Evolutionary conservation across 2,113 vertebrate species (phyloP).

Genomic region (Dromas ardeola): DNA sequence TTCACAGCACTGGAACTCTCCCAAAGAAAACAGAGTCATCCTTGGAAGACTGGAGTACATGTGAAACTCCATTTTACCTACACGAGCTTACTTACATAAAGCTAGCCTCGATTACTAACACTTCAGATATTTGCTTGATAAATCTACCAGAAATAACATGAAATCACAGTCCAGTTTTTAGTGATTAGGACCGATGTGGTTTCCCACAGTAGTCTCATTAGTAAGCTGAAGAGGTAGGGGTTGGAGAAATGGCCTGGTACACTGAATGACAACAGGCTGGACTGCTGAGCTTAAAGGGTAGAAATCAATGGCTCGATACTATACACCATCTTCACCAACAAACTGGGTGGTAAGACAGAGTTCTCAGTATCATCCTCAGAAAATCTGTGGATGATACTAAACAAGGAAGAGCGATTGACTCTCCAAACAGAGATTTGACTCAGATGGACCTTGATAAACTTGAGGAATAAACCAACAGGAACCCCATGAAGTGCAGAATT

Average conservation of each 20-base stretch:
- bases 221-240: neutral
- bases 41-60: neutral
- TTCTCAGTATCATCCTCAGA: neutral
- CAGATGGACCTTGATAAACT: neutral
- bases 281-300: neutral
- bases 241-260: neutral
- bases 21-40: neutral
- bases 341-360: neutral
- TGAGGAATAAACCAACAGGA: neutral
- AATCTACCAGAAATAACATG: neutral
- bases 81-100: neutral
- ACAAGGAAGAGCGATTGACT: neutral
- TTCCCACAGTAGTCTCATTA: neutral
- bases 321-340: neutral
- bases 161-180: neutral
- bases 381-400: neutral
- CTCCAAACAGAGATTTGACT: neutral
- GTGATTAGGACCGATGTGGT: neutral
- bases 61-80: neutral
- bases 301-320: rapidly evolving
- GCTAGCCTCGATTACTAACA: neutral
- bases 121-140: neutral
- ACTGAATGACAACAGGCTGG: neutral
- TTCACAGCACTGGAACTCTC: neutral
- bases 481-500: neutral